Evolutionary conservation across 1,140 invertebrate species (phyloP).

Genomic region (Pomacea maculata): DNA sequence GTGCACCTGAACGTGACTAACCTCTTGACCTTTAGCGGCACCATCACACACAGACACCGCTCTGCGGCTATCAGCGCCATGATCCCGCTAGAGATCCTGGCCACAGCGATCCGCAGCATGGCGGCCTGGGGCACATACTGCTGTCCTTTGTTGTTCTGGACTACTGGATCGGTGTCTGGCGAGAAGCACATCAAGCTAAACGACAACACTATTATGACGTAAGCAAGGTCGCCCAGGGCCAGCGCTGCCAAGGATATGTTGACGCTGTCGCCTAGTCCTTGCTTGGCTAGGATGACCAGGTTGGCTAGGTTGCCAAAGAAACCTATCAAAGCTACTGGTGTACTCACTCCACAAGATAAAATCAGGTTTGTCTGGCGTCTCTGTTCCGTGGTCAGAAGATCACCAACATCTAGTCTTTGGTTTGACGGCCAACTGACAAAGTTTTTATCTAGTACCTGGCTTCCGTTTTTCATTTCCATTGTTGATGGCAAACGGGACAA

Average conservation of each 20-base stretch:
- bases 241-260: not conserved
- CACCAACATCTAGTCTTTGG: no score
- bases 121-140: not conserved
- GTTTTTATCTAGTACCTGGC: no score
- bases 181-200: not conserved
- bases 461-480: no score
- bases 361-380: no score
- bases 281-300: no score
- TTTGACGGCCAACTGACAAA: no score
- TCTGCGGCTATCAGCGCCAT: not conserved
- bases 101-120: not conserved
- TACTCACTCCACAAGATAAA: no score
- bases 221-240: not conserved
- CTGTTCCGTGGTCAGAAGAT: no score
- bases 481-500: no score
- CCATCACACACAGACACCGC: conserved; percentile 3
- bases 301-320: no score
- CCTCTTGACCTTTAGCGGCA: not conserved
- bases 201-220: not conserved
- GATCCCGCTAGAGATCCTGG: not conserved
- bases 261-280: conserved; percentile 2
- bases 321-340: no score
- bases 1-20: not conserved
- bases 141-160: not conserved
- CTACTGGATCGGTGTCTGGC: no score